Percentiles rank a stretch among this genome's conserved stretches.
Evolutionary conservation across 2,888 invertebrate genomes (phyloP).

Genomic region (Epinotia bilunana): DNA sequence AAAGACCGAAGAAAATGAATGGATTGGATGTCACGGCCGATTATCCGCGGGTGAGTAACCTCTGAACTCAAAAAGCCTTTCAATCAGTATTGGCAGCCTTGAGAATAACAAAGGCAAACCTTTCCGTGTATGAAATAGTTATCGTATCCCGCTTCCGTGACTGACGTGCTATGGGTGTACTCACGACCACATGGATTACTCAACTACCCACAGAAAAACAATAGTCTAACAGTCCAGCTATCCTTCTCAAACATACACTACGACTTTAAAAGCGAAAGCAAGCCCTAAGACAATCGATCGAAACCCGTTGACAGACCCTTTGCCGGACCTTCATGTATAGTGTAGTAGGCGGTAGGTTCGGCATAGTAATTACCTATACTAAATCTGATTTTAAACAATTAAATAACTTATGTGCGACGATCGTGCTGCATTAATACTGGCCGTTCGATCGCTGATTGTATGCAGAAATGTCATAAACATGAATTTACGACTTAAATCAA

Average conservation of each 20-base stretch:
- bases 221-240: background rate
- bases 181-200: constrained; percentile 27
- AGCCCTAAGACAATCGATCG: background rate
- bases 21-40: constrained; percentile 48
- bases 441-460: constrained; percentile 42
- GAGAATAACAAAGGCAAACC: constrained; percentile 53
- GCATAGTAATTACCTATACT: constrained; percentile 49
- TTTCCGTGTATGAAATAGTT: constrained; percentile 54
- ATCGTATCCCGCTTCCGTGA: constrained; percentile 67
- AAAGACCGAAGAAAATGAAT: constrained; percentile 61
- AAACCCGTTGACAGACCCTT: constrained; percentile 19
- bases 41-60: constrained; percentile 66
- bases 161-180: constrained; percentile 50
- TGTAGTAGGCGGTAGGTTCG: constrained; percentile 51
- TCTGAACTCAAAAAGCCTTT: constrained; percentile 69
- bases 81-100: constrained; percentile 62
- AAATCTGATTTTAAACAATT: constrained; percentile 52
- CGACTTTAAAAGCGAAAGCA: background rate
- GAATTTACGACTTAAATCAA: constrained; percentile 24
- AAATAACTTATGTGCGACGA: constrained; percentile 47
- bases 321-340: constrained; percentile 52
- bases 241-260: constrained; percentile 17
- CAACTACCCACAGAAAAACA: constrained; percentile 19
- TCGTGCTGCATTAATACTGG: constrained; percentile 41
- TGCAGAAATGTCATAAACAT: constrained; percentile 50